phyloP scores from a whole-genome alignment of 2,888 invertebrate species.

The Biston stratarius region DNA sequence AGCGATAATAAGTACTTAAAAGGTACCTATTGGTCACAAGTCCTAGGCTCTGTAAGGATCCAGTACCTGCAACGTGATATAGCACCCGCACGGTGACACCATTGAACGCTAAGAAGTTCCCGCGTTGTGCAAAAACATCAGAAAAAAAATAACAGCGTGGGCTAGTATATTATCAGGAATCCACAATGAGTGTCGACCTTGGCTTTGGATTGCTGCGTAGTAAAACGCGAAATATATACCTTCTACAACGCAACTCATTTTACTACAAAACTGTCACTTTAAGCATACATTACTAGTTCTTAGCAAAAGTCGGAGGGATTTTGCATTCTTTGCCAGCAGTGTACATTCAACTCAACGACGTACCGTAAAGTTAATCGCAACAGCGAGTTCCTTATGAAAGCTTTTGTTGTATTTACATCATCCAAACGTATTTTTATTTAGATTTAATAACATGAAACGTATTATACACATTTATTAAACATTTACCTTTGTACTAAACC shows the following conservation, averaged over 20 bases:
- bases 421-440: conserved; percentile 23
- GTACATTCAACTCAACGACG: not conserved
- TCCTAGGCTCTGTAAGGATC: too few species aligned
- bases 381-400: conserved; percentile 35
- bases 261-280: not conserved
- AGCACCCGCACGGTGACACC: too few species aligned
- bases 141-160: conserved; percentile 21
- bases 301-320: not conserved
- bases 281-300: conserved; percentile 11
- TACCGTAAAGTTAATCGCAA: not conserved
- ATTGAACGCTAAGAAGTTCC: conserved; percentile 5
- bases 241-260: conserved; percentile 1
- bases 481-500: not conserved
- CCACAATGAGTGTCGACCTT: conserved; percentile 40
- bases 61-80: too few species aligned
- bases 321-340: conserved; percentile 10
- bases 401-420: conserved; percentile 41
- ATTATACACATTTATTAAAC: not conserved
- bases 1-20: too few species aligned
- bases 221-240: conserved; percentile 19
- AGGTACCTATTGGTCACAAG: too few species aligned
- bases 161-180: conserved; percentile 28
- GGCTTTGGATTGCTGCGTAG: conserved; percentile 41
- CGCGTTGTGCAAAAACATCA: conserved; percentile 1
- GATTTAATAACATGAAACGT: not conserved